These are phyloP conservation scores for Brachyptera putata DNA, from an alignment of 2,888 invertebrate species.

Conservation along the genomic window DNA sequence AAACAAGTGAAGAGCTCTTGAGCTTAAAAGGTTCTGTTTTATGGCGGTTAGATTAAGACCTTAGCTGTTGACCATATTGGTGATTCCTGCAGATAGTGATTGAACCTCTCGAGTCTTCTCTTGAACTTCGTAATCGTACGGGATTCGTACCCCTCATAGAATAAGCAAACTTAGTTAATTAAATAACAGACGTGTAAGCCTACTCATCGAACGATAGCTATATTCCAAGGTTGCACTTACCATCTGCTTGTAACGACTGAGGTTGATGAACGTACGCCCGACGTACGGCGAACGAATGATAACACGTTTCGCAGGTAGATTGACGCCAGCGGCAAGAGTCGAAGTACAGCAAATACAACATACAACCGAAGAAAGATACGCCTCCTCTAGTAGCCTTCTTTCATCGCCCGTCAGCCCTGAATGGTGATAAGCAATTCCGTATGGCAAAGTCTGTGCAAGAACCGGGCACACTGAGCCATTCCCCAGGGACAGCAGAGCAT, in stretches of 20 bases:
- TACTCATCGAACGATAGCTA: too few species aligned
- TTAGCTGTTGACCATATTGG: too few species aligned
- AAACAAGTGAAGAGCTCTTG: too few species aligned
- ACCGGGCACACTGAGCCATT: conserved; percentile 61
- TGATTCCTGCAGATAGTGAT: too few species aligned
- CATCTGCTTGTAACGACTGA: conserved; percentile 92
- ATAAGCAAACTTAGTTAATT: too few species aligned
- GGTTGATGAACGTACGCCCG: conserved; percentile 66
- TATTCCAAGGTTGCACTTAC: too few species aligned
- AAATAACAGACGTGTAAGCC: too few species aligned
- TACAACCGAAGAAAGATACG: conserved; percentile 75
- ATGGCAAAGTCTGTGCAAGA: conserved; percentile 63
- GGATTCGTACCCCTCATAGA: too few species aligned
- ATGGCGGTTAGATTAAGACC: too few species aligned
- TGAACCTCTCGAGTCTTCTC: too few species aligned
- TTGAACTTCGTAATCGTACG: too few species aligned
- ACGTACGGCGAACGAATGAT: conserved; percentile 82
- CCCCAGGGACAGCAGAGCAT: conserved; percentile 62
- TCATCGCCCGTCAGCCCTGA: conserved; percentile 85
- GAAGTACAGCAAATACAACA: conserved; percentile 92
- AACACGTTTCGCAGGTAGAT: conserved; percentile 88
- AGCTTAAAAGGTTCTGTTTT: too few species aligned
- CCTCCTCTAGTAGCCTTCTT: conserved; percentile 76
- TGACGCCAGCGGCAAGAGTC: conserved; percentile 96
- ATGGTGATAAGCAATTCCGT: conserved; percentile 92